Conservation (phyloP, 2,797 vertebrate genomes). For the Macropus fuliginosus region DNA sequence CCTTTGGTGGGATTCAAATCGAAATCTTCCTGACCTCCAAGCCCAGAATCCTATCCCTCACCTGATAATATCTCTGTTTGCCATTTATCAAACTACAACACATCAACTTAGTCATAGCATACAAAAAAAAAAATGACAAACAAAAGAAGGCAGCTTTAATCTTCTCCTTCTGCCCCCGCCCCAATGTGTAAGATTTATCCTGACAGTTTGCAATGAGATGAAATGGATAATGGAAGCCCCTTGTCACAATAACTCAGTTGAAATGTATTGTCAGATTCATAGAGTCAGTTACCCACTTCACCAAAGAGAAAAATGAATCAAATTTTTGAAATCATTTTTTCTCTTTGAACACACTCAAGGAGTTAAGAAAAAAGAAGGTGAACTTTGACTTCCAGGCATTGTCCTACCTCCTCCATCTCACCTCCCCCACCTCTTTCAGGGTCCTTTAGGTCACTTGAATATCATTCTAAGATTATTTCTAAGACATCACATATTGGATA, state of each 20-base stretch:
- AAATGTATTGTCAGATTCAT: conserved; percentile 80
- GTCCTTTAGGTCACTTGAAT: not conserved
- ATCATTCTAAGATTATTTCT: not conserved
- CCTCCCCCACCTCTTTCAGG: not conserved
- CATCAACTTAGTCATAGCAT: conserved; percentile 72
- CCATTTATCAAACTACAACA: conserved; percentile 4
- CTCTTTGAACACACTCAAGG: conserved; percentile 52
- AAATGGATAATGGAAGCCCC: conserved; percentile 81
- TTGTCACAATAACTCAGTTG: conserved; percentile 82
- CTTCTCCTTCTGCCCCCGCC: conserved; percentile 17
- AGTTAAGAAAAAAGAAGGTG: conserved; percentile 52
- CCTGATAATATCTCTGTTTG: not conserved
- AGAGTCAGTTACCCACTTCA: conserved; percentile 75
- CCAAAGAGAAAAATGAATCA: conserved; percentile 66
- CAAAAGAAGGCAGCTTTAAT: conserved; percentile 77
- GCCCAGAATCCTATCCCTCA: not conserved
- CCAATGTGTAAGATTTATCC: conserved; percentile 76
- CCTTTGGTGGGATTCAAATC: not conserved
- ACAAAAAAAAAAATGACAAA: conserved; percentile 71
- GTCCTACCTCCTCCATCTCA: not conserved
- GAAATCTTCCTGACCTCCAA: not conserved
- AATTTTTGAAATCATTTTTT: conserved; percentile 67
- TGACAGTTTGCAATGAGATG: conserved; percentile 79
- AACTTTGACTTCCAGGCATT: not conserved
- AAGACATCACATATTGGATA: not conserved